These are phyloP conservation scores for Cuniculus paca DNA, from an alignment of 2,797 vertebrate species.

Conservation along the genomic window DNA sequence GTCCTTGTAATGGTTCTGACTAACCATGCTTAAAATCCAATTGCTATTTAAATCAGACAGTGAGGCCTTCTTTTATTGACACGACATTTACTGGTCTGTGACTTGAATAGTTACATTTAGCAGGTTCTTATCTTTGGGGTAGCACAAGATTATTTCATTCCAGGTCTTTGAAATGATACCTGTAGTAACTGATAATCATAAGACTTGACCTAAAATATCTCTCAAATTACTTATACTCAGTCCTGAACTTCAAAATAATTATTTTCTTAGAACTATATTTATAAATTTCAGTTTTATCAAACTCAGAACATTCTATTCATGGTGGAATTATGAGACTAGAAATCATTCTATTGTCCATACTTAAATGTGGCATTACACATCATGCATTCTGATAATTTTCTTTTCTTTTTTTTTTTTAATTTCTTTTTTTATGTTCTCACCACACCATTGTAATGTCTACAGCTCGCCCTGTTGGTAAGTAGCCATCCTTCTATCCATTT, in stretches of 20 bases:
- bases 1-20: slow-evolving; percentile 77
- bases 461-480: slow-evolving; percentile 99
- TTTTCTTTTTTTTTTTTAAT: slow-evolving; percentile 90
- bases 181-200: slow-evolving; percentile 75
- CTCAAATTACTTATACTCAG: slow-evolving; percentile 68
- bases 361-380: slow-evolving; percentile 91
- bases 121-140: slow-evolving; percentile 80
- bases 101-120: slow-evolving; percentile 82
- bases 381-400: slow-evolving; percentile 97
- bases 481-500: slow-evolving; percentile 96
- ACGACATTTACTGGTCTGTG: slow-evolving; percentile 79
- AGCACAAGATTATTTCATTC: slow-evolving; percentile 80
- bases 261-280: slow-evolving; percentile 77
- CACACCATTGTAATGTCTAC: slow-evolving; percentile 98
- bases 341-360: slow-evolving; percentile 89
- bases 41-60: slow-evolving; percentile 86
- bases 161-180: slow-evolving; percentile 74
- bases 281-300: slow-evolving; percentile 70
- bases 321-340: slow-evolving; percentile 83
- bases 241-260: slow-evolving; percentile 67
- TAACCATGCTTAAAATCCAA: slow-evolving; percentile 85
- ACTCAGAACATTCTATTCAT: slow-evolving; percentile 72
- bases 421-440: slow-evolving; percentile 94
- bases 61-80: slow-evolving; percentile 80
- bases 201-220: slow-evolving; percentile 79